A percentile compares a stretch with the other conserved stretches of the same genome.
Evolutionary conservation across 2,113 vertebrate species (phyloP).

Genomic region (Centropus bengalensis): DNA sequence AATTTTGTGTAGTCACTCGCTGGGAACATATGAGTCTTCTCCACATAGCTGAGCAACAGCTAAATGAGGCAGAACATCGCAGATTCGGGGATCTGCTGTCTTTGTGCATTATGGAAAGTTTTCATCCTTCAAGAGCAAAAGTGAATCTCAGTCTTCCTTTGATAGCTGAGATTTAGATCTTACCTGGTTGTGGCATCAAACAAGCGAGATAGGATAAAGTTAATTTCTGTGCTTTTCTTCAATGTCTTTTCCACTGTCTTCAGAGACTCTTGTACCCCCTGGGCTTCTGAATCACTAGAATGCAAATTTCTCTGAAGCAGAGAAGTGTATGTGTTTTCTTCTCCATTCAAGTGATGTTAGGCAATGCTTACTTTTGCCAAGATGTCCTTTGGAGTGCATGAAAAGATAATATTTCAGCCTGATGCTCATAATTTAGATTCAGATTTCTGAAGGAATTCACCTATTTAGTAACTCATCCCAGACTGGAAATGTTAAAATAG

Average conservation of each 20-base stretch:
- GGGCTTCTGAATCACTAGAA: neutral
- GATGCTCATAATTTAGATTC: neutral
- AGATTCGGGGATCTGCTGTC: neutral
- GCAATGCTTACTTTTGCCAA: neutral
- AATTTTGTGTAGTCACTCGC: neutral
- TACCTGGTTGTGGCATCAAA: neutral
- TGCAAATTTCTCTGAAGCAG: neutral
- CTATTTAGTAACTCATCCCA: neutral
- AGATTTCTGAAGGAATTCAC: neutral
- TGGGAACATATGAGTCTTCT: neutral
- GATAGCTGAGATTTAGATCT: neutral
- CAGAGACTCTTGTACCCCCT: neutral
- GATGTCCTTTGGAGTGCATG: neutral
- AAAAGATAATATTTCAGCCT: neutral
- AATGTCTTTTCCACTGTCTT: neutral
- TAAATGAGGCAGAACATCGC: neutral
- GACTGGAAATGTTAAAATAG: neutral
- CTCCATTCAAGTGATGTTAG: rapidly evolving
- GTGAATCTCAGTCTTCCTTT: neutral
- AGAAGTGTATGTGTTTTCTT: neutral
- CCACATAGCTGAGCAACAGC: neutral
- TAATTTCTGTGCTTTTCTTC: neutral
- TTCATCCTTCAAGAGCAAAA: neutral
- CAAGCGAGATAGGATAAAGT: neutral
- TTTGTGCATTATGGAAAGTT: neutral